phyloP scores from a whole-genome alignment of 2,797 vertebrate species.

The Melanotaenia trifasciata region DNA sequence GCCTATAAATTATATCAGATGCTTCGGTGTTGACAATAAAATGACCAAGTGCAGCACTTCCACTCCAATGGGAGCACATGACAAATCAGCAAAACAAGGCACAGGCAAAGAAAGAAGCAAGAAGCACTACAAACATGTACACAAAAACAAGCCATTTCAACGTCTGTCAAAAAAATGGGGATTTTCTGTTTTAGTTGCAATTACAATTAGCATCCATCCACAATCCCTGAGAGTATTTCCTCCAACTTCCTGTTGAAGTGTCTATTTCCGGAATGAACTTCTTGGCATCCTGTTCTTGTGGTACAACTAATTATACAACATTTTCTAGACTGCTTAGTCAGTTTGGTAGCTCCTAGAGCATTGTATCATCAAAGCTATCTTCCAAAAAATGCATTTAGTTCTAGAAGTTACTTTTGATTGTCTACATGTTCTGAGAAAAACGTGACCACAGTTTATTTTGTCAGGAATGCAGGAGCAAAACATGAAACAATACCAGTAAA shows the following conservation, averaged over 20 bases:
- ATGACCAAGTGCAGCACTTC: not conserved
- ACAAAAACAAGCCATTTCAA: not conserved
- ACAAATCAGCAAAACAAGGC: not conserved
- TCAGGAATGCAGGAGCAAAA: not conserved
- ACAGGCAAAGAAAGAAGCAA: not conserved
- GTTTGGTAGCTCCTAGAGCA: not conserved
- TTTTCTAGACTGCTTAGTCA: constrained; percentile 10
- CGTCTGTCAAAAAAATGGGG: not conserved
- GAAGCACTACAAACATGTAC: not conserved
- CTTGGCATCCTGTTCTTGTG: constrained; percentile 33
- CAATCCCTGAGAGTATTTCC: constrained; percentile 39
- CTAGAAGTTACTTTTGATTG: not conserved
- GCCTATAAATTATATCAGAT: not conserved
- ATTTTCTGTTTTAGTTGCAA: not conserved
- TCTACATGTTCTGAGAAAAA: constrained; percentile 1
- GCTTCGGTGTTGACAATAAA: too few species aligned
- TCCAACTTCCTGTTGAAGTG: constrained; percentile 51
- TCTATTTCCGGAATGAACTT: constrained; percentile 56
- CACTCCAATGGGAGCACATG: not conserved
- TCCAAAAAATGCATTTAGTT: not conserved
- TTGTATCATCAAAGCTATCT: constrained; percentile 5
- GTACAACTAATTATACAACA: constrained; percentile 8
- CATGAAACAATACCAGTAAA: not conserved
- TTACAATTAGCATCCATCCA: constrained; percentile 2
- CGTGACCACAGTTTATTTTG: not conserved